A percentile compares a stretch with the other conserved stretches of the same genome.
phyloP scores from a whole-genome alignment of 2,888 invertebrate species.

The Sarcophaga caerulescens region DNA sequence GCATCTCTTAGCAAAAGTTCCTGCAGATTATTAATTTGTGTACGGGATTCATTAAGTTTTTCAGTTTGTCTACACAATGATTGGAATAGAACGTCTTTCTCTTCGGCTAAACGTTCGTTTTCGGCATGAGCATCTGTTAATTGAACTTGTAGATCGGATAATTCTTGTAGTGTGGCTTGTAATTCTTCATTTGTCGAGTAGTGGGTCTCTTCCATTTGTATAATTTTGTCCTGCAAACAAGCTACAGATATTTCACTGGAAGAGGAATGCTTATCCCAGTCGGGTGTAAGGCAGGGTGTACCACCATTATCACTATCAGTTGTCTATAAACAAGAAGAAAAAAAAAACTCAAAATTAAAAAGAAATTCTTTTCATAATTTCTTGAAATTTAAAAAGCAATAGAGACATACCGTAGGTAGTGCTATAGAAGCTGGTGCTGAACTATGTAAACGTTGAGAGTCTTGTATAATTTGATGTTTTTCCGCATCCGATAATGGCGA shows the following conservation, averaged over 20 bases:
- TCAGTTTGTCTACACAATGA: conserved; percentile 96
- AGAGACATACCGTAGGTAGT: conserved; percentile 79
- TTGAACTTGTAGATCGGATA: conserved; percentile 94
- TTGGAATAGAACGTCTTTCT: conserved; percentile 93
- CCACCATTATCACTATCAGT: conserved; percentile 80
- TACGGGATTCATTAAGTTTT: conserved; percentile 92
- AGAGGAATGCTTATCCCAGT: conserved; percentile 96
- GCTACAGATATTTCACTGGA: conserved; percentile 96
- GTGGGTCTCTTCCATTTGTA: conserved; percentile 83
- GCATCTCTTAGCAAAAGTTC: conserved; percentile 88
- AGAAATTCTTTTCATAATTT: not conserved
- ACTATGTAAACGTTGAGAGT: conserved; percentile 87
- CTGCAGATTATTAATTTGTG: conserved; percentile 91
- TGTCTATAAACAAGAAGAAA: conserved; percentile 25
- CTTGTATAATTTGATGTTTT: conserved; percentile 90
- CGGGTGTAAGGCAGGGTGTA: conserved; percentile 89
- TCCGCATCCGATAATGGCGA: conserved; percentile 92
- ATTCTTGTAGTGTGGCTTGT: conserved; percentile 95
- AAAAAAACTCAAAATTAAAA: conserved; percentile 10
- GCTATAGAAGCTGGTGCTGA: conserved; percentile 91
- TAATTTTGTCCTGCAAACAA: conserved; percentile 94
- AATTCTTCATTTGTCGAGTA: conserved; percentile 94
- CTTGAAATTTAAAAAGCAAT: not conserved
- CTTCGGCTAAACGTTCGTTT: conserved; percentile 92
- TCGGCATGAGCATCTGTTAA: conserved; percentile 93